These are phyloP conservation scores for Pantala flavescens DNA, from an alignment of 1,140 invertebrate species.

Conservation along the genomic window DNA sequence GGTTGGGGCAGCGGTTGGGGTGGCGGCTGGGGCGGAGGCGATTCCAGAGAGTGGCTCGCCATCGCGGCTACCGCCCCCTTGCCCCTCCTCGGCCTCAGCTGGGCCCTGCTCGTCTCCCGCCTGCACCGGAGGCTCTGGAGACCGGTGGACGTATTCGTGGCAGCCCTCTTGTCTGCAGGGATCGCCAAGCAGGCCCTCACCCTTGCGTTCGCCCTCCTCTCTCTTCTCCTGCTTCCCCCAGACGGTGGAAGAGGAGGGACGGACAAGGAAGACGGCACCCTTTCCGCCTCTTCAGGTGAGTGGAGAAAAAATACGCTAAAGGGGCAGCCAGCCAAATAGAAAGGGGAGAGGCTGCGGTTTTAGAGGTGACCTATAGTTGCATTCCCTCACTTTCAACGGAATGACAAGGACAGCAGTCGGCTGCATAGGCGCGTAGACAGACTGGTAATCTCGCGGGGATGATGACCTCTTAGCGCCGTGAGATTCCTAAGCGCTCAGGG, in stretches of 20 bases:
- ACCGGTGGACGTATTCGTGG: conserved; percentile 44
- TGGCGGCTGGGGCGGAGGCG: background rate
- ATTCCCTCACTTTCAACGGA: too few relatives aligned
- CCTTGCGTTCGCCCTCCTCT: conserved; percentile 38
- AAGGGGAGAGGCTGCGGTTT: too few relatives aligned
- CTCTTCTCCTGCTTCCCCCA: conserved; percentile 34
- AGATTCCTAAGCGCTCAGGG: too few relatives aligned
- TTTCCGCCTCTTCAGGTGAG: too few relatives aligned
- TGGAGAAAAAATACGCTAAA: too few relatives aligned
- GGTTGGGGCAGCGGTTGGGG: background rate
- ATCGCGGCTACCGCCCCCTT: conserved; percentile 42
- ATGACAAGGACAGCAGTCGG: too few relatives aligned
- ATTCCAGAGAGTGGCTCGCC: conserved; percentile 29
- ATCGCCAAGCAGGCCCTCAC: conserved; percentile 38
- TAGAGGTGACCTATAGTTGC: too few relatives aligned
- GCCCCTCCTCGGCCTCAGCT: conserved; percentile 37
- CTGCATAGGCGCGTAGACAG: too few relatives aligned
- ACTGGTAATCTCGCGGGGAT: too few relatives aligned
- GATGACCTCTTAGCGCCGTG: too few relatives aligned
- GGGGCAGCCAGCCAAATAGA: too few relatives aligned
- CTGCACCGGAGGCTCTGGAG: conserved; percentile 40
- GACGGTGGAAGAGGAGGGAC: conserved; percentile 14
- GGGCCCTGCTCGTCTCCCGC: conserved; percentile 41
- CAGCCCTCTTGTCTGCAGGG: conserved; percentile 38
- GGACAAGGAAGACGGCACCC: too few relatives aligned